phyloP scores from a whole-genome alignment of 1,140 invertebrate genomes.

The Monomorium pharaonis region DNA sequence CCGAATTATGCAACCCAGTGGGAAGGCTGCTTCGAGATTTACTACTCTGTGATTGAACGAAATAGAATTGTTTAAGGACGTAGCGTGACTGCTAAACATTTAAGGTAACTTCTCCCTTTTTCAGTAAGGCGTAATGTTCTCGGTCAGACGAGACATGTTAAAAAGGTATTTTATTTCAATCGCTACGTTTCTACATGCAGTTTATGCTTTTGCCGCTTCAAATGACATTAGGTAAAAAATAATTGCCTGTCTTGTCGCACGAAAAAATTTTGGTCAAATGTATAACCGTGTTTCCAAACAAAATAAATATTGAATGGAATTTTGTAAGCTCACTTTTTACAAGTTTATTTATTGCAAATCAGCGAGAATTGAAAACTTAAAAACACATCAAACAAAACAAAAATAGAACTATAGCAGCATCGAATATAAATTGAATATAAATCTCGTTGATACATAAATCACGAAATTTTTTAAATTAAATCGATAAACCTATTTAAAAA shows the following conservation, averaged over 20 bases:
- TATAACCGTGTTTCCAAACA: neutral
- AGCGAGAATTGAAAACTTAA: neutral
- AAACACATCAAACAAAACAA: neutral
- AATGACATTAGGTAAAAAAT: neutral
- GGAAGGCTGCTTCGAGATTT: constrained; percentile 67
- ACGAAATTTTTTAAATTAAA: neutral
- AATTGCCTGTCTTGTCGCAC: neutral
- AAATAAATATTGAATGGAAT: constrained; percentile 1
- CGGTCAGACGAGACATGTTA: neutral
- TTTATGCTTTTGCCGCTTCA: neutral
- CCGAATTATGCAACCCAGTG: constrained; percentile 66
- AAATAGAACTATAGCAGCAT: neutral
- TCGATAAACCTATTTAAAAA: neutral
- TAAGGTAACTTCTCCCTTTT: constrained; percentile 19
- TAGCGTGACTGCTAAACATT: constrained; percentile 40
- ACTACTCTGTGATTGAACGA: constrained; percentile 70
- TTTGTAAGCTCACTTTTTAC: neutral
- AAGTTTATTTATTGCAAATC: neutral
- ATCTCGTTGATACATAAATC: neutral
- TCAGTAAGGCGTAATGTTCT: constrained; percentile 9
- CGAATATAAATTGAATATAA: neutral
- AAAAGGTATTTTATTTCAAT: constrained; percentile 9
- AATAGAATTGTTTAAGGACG: constrained; percentile 74
- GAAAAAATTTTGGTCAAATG: neutral
- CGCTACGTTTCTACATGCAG: neutral